Base-by-base conservation (phyloP, 2,888 invertebrate species). In the Myopa tessellatipennis region DNA sequence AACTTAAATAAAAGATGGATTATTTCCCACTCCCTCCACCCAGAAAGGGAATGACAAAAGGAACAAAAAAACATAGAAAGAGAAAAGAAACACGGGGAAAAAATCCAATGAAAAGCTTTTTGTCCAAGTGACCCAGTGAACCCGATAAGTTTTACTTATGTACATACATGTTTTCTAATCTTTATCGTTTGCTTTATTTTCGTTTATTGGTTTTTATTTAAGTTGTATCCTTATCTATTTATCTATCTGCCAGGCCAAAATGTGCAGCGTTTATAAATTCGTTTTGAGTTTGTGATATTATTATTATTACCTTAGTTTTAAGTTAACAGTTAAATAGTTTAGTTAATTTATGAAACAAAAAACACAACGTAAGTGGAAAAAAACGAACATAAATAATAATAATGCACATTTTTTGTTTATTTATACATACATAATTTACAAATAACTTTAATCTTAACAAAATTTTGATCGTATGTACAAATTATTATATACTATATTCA, bases 271-370 rank as follows among this genome's bases (percentile, higher is more conserved):
- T 45, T 58, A n/a, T 5, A 18, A 60, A 40, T 75, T 75, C 45
- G 40, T 75, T 65, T 75, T 69, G 69, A 75, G 75, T 75, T 75
- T 75, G 75, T 75, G 75, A 75, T 75, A 75, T 75, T 75, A 75
- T 75, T 60, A 68, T 74, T 34, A 75, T 40, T 68, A 74, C 58
- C 8, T 36, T 55, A 34, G 10, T 55, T 18, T 50, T 55, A 55
- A 55, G 55, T n/a, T 45, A 8, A 45, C 7, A 0, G 45, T 45
- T 45, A 45, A 45, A 8, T 45, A 45, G 45, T 45, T 2, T 45
- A 45, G 45, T 45, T 45, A 8, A 45, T 45, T 45, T 45, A 45
- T 45, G 45, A 45, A 45, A 45, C 45, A 45, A 45, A 45, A 6
- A 45, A 6, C 6, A 45, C 45, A 45, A 45, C 45, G 10, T 6